Conservation (phyloP, 2,888 invertebrate species). For the Sabellastarte sp. region DNA sequence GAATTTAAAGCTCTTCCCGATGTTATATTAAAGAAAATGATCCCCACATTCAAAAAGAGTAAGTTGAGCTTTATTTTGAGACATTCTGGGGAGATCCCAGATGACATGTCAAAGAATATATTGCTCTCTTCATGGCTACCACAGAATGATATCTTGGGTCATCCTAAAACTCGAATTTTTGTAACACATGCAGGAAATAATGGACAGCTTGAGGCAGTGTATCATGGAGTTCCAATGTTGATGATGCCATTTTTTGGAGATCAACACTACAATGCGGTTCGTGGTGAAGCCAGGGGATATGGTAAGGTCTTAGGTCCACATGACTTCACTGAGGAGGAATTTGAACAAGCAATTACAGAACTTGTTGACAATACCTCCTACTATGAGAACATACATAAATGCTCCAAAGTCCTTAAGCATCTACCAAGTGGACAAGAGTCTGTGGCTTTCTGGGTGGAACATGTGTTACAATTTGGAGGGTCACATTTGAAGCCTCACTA, state of each 20-base stretch:
- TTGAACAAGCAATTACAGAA: background rate
- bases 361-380: background rate
- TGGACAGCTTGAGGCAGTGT: constrained; percentile 11
- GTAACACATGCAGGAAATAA: constrained; percentile 13
- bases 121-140: constrained; percentile 8
- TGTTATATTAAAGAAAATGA: background rate
- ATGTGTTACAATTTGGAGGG: too few species aligned
- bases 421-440: too few species aligned
- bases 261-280: constrained; percentile 6
- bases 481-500: too few species aligned
- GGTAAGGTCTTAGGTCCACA: too few species aligned
- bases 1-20: background rate
- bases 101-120: constrained; percentile 2
- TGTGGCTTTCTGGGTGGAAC: too few species aligned
- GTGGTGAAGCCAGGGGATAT: too few species aligned
- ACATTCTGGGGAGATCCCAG: background rate
- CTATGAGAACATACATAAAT: too few species aligned
- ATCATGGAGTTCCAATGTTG: constrained; percentile 13
- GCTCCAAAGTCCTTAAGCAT: too few species aligned
- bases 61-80: background rate
- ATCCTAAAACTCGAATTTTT: constrained; percentile 2
- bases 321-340: background rate
- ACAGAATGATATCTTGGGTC: constrained; percentile 14
- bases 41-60: constrained; percentile 1
- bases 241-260: constrained; percentile 8